A percentile compares a stretch with the other conserved stretches of the same genome.
phyloP scores from a whole-genome alignment of 2,113 vertebrate species.

The Oenanthe melanoleuca region DNA sequence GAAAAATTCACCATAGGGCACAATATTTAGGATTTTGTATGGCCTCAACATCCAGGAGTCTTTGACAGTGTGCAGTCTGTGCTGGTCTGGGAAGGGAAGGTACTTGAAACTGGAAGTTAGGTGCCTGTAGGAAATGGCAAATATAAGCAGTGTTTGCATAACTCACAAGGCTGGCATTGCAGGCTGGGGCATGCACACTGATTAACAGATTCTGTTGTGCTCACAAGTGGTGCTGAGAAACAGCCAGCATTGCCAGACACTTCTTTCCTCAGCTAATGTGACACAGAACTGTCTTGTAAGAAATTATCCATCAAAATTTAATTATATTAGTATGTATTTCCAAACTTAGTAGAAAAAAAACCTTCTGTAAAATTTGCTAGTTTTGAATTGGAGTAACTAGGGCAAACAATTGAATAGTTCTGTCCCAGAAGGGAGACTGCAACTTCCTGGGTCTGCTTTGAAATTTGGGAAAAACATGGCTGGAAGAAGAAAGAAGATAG shows the following conservation, averaged over 20 bases:
- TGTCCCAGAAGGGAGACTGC: neutral
- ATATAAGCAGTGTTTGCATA: neutral
- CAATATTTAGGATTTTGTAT: neutral
- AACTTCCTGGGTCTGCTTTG: neutral
- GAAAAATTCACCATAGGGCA: neutral
- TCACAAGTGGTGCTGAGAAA: neutral
- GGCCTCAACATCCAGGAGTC: neutral
- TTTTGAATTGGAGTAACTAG: neutral
- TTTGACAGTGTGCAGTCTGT: neutral
- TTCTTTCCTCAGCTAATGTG: conserved; percentile 37
- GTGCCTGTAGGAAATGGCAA: neutral
- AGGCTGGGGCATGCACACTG: neutral
- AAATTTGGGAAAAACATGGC: neutral
- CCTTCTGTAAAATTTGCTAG: neutral
- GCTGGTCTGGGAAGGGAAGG: neutral
- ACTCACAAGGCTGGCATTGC: neutral
- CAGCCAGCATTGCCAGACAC: neutral
- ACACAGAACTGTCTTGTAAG: neutral
- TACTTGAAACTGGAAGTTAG: neutral
- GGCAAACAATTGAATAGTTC: neutral
- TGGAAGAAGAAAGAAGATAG: neutral
- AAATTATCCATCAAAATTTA: conserved; percentile 32
- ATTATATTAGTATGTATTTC: neutral
- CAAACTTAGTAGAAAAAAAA: conserved; percentile 16
- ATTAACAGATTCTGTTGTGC: neutral